phyloP scores from a whole-genome alignment of 1,140 invertebrate species.

The Melanaphis sacchari region DNA sequence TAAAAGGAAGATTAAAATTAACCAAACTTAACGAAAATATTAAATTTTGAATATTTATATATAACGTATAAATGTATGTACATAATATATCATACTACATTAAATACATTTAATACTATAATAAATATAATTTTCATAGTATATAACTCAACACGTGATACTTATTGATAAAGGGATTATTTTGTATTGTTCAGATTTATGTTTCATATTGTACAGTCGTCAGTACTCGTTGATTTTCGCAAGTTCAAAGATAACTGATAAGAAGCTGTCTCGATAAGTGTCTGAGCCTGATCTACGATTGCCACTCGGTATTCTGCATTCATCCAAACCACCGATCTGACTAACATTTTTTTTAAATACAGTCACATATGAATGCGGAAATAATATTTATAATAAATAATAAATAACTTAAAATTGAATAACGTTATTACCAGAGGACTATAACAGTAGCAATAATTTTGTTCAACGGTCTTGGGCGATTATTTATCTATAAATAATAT shows the following conservation, averaged over 20 bases:
- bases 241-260: constrained; percentile 6
- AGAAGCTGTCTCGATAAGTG: constrained; percentile 11
- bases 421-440: background rate
- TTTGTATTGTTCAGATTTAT: background rate
- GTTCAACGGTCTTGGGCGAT: background rate
- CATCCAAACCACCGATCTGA: background rate
- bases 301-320: background rate
- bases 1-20: background rate
- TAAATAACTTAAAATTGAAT: background rate
- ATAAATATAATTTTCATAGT: background rate
- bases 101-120: background rate
- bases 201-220: background rate
- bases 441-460: background rate
- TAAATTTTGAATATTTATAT: background rate
- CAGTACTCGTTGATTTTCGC: constrained; percentile 9
- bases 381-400: background rate
- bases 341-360: background rate
- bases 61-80: background rate
- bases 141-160: background rate
- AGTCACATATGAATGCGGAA: background rate
- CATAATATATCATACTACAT: background rate
- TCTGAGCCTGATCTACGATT: background rate
- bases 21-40: background rate
- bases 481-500: background rate
- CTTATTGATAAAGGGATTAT: constrained; percentile 16